Base-by-base conservation (phyloP, 64 coral and sea anemone species). In the Montipora sp. region DNA sequence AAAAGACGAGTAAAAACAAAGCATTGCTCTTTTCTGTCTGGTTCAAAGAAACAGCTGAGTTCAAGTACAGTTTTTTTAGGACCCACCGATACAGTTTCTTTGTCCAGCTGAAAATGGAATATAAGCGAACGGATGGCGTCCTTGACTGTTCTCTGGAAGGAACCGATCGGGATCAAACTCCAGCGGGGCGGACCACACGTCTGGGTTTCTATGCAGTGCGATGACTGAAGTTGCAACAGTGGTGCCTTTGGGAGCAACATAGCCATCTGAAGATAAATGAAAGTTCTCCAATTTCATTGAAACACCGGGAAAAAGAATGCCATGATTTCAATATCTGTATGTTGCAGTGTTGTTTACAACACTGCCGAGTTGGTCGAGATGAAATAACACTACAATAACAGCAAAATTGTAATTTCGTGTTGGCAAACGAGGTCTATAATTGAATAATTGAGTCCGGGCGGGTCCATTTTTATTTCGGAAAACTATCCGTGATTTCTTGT, bases 71-170 rank as follows among this genome's bases (percentile, higher is more conserved):
- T 36, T 36, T 36, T 36, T 36, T 36, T 2, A 57, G 22, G 71
- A 66, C 87, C 21, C 79, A 83, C 92, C 92, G 15, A 94, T 89
- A 47, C 92, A 94, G 60, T 94, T 94, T 50, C 92, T 51, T 36
- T 87, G 87, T 66, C 92, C 92, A 13, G 79, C 86, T 15, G 92
- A 94, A 57, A 94, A 94, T 16, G 92, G 92, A 59, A 94, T 77
- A 55, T 63, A 94, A 0, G 87, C 92, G 16, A 73, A 88, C 12
- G 92, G 86, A 83, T 92, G 91, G 49, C 91, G 80, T 45, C 91
- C 91, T 87, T 92, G 71, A 45, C 81, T 87, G 75, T 87, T 92
- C 59, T 87, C 91, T n/a, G 91, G 91, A 66, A 92, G 60, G 58
- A 92, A 92, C 14, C 91, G 78, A 84, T 92, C 91, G 1, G 91